Evolutionary conservation across 2,888 invertebrate species (phyloP), one percentile per base, ranked within the genome.

Genomic region (Microdon myrmicae): DNA sequence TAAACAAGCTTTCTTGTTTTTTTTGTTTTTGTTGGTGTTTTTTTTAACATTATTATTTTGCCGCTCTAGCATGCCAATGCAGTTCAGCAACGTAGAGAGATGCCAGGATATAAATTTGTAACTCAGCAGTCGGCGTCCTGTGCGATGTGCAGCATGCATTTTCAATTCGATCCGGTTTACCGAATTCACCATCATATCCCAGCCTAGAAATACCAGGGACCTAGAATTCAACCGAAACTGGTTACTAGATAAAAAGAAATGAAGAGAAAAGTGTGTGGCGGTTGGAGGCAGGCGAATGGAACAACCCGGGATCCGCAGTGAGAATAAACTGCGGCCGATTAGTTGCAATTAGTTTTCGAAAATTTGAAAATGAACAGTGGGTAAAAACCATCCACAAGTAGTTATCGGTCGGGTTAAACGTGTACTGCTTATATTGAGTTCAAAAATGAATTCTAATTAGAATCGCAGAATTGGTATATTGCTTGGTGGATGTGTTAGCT

Each of bases 331-430:
- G 64, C 64, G 58, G 49, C 67, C 58, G 58, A 67, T 67, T 64
- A 66, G 64, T 67, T 67, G 64, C 58, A 64, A 67, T 67, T 59
- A 67, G 67, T 55, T 64, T 55, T 44, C 34, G 39, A 58, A 41
- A 38, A 53, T 37, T n/a, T 26, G 14, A 31, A 34, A 31, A 28
- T 41, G 41, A 48, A 49, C n/a, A n/a, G n/a, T n/a, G n/a, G n/a
- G n/a, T n/a, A n/a, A n/a, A n/a, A n/a, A n/a, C n/a, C n/a, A n/a
- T n/a, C n/a, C n/a, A n/a, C n/a, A n/a, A n/a, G n/a, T n/a, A n/a
- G n/a, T n/a, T n/a, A n/a, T n/a, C n/a, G n/a, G n/a, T n/a, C n/a
- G n/a, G n/a, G n/a, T n/a, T n/a, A n/a, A n/a, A n/a, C n/a, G n/a
- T n/a, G n/a, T n/a, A n/a, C n/a, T n/a, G n/a, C n/a, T n/a, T n/a